Evolutionary conservation across 2,113 vertebrate genomes (phyloP).

Genomic region (Mystacornis crossleyi): DNA sequence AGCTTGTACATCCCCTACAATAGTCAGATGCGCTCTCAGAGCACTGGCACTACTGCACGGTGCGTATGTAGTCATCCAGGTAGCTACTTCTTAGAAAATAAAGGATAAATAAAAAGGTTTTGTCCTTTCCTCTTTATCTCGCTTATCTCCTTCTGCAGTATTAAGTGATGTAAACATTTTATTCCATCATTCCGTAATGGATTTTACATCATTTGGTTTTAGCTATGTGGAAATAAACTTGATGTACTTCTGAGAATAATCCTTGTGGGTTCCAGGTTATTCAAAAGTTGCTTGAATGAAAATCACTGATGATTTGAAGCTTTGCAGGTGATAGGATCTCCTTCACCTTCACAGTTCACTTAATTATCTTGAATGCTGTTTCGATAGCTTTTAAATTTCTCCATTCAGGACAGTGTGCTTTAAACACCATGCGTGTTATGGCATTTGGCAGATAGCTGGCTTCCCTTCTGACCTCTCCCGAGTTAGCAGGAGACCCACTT

Average conservation of each 20-base stretch:
- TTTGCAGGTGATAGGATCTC: neutral
- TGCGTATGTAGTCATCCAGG: neutral
- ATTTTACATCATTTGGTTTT: neutral
- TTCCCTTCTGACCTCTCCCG: conserved; percentile 10
- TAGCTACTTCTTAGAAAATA: neutral
- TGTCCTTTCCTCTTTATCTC: neutral
- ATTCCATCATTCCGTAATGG: neutral
- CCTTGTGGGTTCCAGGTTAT: neutral
- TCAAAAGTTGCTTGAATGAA: neutral
- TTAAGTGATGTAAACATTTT: neutral
- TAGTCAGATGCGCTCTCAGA: neutral
- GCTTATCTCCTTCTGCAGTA: neutral
- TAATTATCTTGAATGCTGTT: neutral
- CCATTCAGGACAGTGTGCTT: neutral
- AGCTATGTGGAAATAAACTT: neutral
- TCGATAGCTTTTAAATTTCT: neutral
- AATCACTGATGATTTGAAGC: neutral
- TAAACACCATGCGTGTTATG: neutral
- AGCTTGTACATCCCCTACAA: neutral
- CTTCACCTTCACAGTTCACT: neutral
- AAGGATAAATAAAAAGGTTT: neutral
- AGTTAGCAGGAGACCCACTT: conserved; percentile 37
- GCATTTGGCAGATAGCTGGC: neutral
- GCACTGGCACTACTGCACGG: neutral
- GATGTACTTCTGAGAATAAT: conserved; percentile 21